Evolutionary conservation across 1,140 invertebrate species (phyloP), one percentile per base, ranked within the genome.

Genomic region (Ctenoplectra terminalis): DNA sequence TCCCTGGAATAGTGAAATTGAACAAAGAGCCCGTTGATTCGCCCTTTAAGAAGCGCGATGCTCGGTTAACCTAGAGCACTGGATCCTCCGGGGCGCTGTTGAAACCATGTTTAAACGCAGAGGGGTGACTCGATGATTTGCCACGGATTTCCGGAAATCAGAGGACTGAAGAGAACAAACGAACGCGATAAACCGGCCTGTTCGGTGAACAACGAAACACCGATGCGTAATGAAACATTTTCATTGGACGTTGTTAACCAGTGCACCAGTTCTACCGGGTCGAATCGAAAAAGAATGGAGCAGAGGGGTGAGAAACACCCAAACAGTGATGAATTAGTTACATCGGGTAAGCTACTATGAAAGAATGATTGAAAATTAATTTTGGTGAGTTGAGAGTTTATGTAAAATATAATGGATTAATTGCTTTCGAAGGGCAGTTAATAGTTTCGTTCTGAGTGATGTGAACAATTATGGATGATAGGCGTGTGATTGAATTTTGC

Each of bases 171-270:
- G 50, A 56, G 54, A 48, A 78, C 50, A 85, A 86, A 86, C 83
- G 82, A 85, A 86, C 78, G 78, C 71, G 84, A 85, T 86, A 84
- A 86, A 86, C 73, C 84, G 66, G 0, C 31, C 60, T 63, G 60
- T 20, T 15, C 60, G 60, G n/a, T 34, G 60, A 63, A 60, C 58
- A 60, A 60, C 58, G 31, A 34, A 48, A 67, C 76, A 81, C 71
- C 79, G 64, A 64, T 56, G 78, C 83, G 75, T 85, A 85, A 86
- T 85, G 84, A 86, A 85, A 86, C 83, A 67, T 81, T 86, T 86
- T 85, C 80, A 84, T 84, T 85, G 84, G 76, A n/a, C 50, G 67
- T 56, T 85, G 83, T 85, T 83, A 74, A 84, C 80, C 72, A 48
- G 64, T 9, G 15, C 4, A 61, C 73, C 73, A 52, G 83, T 84